A percentile compares a stretch with the other conserved stretches of the same genome.
Evolutionary conservation across 2,888 invertebrate species (phyloP).

Genomic region (Polyploca ridens): DNA sequence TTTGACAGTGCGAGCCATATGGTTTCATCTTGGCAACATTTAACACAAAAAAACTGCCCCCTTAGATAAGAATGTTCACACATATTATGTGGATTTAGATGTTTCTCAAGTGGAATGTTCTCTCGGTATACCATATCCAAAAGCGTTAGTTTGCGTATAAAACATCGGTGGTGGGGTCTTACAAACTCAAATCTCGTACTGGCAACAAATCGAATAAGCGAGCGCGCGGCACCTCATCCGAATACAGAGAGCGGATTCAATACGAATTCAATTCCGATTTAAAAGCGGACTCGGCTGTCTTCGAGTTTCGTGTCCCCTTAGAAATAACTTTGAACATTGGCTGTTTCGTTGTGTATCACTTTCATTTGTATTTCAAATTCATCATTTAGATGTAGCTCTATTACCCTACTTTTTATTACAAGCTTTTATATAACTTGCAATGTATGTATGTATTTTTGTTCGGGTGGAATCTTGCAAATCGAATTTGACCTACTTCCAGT

Average conservation of each 20-base stretch:
- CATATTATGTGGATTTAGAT: no score
- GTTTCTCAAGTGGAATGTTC: not conserved
- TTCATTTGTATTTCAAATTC: not conserved
- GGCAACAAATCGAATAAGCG: conserved; percentile 69
- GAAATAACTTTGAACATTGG: not conserved
- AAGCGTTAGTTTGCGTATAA: not conserved
- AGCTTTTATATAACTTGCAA: no score
- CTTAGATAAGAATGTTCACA: no score
- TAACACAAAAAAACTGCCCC: no score
- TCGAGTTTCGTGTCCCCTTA: conserved; percentile 3
- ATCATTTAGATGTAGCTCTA: no score
- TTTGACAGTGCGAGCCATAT: no score
- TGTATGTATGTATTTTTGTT: no score
- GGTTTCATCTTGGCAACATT: no score
- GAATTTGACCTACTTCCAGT: no score
- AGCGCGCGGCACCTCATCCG: conserved; percentile 51
- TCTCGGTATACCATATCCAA: not conserved
- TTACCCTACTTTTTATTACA: not conserved
- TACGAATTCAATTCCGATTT: conserved; percentile 66
- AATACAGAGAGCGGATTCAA: conserved; percentile 59
- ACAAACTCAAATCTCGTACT: conserved; percentile 65
- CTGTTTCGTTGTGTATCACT: not conserved
- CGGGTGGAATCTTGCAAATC: no score
- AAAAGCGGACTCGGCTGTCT: conserved; percentile 45
- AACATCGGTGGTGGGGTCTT: conserved; percentile 36